Evolutionary conservation across 2,888 invertebrate genomes (phyloP), one percentile per base, ranked within the genome.

Genomic region (Mongoloraphidia duomilia): DNA sequence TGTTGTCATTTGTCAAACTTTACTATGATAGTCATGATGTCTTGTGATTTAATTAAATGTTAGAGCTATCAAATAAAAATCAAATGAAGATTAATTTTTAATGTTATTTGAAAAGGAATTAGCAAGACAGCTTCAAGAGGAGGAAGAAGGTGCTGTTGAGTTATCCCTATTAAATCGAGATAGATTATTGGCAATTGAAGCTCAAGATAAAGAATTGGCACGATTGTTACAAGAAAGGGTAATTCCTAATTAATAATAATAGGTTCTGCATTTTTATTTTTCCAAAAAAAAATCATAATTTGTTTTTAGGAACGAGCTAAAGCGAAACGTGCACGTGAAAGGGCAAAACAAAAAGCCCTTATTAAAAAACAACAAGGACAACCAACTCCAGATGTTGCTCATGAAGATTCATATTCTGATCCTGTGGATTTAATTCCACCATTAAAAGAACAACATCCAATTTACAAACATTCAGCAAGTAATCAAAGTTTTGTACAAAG

Each of bases 141-240:
- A 86, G 58, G 80, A 86, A 64, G 86, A 87, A 65, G 74, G 78
- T 53, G 75, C 76, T 60, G 66, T 71, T 35, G 74, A 74, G 45
- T 69, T 76, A 49, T 71, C 76, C 12, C 65, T 73, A 53, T 65
- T 76, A 51, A 74, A 76, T 59, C 62, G 68, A 33, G 83, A 83
- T 65, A 73, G 80, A 53, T 70, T 80, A 59, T 62, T 84, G 53
- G 85, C 85, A 2, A 82, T 85, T 57, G 85, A 87, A 66, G 84
- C 83, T 1, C 85, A 86, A 63, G 86, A 87, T 60, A 79, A 83
- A 52, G 86, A 86, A 63, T 63, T 86, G 45, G 86, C 86, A 2
- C 77, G 79, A 62, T 75, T 85, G 69, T 65, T 87, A 42, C 85
- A 86, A 63, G 85, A 85, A 61, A 70, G 78, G 58, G 66, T 65